Percentiles rank a stretch among this genome's conserved stretches.
Conservation (phyloP, 2,888 invertebrate species). For the Andrena dorsata region DNA sequence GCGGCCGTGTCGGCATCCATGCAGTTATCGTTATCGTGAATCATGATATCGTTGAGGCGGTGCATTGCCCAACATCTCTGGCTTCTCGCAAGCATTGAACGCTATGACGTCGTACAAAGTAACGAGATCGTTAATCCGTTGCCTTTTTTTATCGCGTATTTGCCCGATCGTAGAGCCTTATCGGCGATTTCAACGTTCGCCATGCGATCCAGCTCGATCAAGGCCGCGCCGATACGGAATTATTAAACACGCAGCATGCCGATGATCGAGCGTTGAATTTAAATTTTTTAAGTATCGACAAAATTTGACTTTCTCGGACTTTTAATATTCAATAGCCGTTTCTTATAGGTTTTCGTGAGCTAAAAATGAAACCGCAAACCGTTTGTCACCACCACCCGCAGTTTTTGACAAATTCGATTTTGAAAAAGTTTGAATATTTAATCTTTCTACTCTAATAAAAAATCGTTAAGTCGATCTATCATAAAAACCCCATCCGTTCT, state of each 20-base stretch:
- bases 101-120: constrained; percentile 65
- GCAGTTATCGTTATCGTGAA: constrained; percentile 72
- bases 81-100: constrained; percentile 54
- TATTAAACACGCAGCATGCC: not conserved
- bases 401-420: too few relatives aligned
- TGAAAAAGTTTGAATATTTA: too few relatives aligned
- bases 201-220: constrained; percentile 32
- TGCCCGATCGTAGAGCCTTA: constrained; percentile 48
- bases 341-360: too few relatives aligned
- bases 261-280: not conserved
- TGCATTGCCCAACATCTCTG: constrained; percentile 51
- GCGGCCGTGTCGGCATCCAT: constrained; percentile 54
- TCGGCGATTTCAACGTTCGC: constrained; percentile 49
- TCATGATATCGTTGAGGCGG: constrained; percentile 66
- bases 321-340: too few relatives aligned
- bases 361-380: too few relatives aligned
- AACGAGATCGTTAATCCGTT: constrained; percentile 69
- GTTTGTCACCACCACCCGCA: too few relatives aligned
- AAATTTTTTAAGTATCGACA: not conserved
- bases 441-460: too few relatives aligned
- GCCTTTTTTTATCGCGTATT: constrained; percentile 54
- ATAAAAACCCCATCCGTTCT: too few relatives aligned
- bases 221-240: constrained; percentile 16
- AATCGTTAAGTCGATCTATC: too few relatives aligned
- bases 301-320: too few relatives aligned